Base-by-base conservation (phyloP, 2,113 vertebrate genomes). In the Bettongia penicillata region DNA sequence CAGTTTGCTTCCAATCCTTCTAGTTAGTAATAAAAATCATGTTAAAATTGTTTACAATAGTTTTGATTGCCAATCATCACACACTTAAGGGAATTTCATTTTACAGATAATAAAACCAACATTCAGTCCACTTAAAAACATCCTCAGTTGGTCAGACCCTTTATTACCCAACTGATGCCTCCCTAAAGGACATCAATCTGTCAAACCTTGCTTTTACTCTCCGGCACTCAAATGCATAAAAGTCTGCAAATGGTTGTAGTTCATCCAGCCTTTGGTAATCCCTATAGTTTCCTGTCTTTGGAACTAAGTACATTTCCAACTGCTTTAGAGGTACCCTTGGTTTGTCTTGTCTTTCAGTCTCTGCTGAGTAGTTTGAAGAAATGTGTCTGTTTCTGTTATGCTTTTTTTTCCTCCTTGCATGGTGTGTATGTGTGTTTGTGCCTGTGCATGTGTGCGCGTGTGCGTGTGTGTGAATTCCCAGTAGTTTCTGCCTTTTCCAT, bases 341-440 rank as follows among this genome's bases (percentile, higher is more conserved):
- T 91, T 91, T 93, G 49, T 31, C 47, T 53, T n/a, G 61, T 43
- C 53, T 57, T 24, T 5, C 50, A 24, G 23, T 31, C 53, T 94
- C 37, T 95, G 48, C 24, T 53, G n/a, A 84, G n/a, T 43, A 43
- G 93, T 95, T 96, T 89, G 61, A 90, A 57, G 53, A 94, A 94
- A 95, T 50, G 7, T 92, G 6, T 51, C 12, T 90, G 1, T 9
- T 93, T 94, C 57, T 19, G 37, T 10, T 4, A 5, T 43, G 24
- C n/a, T 91, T 43, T 84, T 84, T 92, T 49, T 50, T 93, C 10
- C 68, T 43, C 19, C n/a, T 43, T 19, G 23, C 43, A 84, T 84
- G 19, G 16, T 22, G 19, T 84, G 16, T 43, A 1, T 68, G 28
- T 68, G 57, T 68, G 28, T 68, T 11, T 61, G 10, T 61, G 57